Evolutionary conservation across 1,140 invertebrate genomes (phyloP).

Genomic region (Drosophila truncata): DNA sequence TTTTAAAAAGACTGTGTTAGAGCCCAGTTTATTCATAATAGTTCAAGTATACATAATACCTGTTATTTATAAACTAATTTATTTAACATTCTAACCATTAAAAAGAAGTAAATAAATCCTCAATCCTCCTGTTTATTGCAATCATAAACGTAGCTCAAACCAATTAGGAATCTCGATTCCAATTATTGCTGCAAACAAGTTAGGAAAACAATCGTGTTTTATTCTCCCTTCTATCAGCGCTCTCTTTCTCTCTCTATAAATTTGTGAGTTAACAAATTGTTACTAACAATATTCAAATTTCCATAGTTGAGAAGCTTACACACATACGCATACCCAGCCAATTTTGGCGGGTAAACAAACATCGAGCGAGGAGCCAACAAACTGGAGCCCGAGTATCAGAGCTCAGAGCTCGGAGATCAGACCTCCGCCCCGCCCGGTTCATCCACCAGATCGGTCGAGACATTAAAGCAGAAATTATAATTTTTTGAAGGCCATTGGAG

Average conservation of each 20-base stretch:
- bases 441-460: conserved; percentile 25
- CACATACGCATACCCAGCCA: conserved; percentile 2
- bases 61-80: background rate
- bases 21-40: background rate
- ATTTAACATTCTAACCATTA: background rate
- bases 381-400: conserved; percentile 37
- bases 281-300: conserved; percentile 74
- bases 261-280: conserved; percentile 68
- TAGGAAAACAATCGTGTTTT: conserved; percentile 25
- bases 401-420: conserved; percentile 18
- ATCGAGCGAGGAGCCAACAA: conserved; percentile 38
- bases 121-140: conserved; percentile 1
- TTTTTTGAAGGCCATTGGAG: conserved; percentile 77
- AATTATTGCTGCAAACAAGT: conserved; percentile 35
- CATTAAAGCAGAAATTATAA: conserved; percentile 81
- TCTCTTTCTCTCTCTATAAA: conserved; percentile 39
- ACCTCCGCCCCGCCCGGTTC: conserved; percentile 14
- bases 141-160: conserved; percentile 18
- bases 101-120: background rate
- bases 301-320: conserved; percentile 31
- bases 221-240: background rate
- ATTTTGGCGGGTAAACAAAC: conserved; percentile 54
- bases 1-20: background rate
- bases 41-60: background rate
- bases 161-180: conserved; percentile 23